Evolutionary conservation across 2,797 vertebrate genomes (phyloP).

Genomic region (Adrianichthys oophorus): DNA sequence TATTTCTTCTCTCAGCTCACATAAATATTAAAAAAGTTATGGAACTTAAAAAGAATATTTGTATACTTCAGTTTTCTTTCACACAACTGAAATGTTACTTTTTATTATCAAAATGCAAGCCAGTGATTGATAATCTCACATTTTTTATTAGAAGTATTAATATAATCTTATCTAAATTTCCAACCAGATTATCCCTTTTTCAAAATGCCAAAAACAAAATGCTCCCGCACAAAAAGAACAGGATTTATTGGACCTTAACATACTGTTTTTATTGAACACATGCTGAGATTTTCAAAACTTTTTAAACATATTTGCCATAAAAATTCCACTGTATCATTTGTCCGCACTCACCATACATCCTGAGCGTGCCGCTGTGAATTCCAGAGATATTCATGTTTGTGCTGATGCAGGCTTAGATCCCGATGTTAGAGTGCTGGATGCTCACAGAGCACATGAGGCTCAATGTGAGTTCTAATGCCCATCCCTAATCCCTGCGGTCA

Average conservation of each 20-base stretch:
- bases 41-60: neutral
- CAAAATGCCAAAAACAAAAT: too few species aligned
- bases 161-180: too few species aligned
- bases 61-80: too few species aligned
- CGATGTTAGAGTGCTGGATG: slow-evolving; percentile 25
- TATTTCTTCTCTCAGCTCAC: neutral
- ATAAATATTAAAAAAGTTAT: neutral
- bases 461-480: slow-evolving; percentile 69
- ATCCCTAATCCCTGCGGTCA: slow-evolving; percentile 60
- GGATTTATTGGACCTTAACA: too few species aligned
- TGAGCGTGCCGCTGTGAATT: slow-evolving; percentile 60
- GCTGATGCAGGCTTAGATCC: slow-evolving; percentile 7
- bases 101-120: too few species aligned
- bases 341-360: slow-evolving; percentile 60
- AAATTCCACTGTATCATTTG: neutral
- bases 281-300: too few species aligned
- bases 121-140: too few species aligned
- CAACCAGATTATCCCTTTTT: too few species aligned
- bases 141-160: too few species aligned
- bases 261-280: too few species aligned
- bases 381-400: slow-evolving; percentile 53
- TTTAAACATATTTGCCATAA: neutral
- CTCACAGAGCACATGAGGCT: slow-evolving; percentile 55
- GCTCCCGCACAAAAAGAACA: too few species aligned
- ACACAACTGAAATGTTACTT: too few species aligned